Percentiles rank a stretch among this genome's conserved stretches.
Evolutionary conservation across 2,888 invertebrate species (phyloP).

Genomic region (Tinea pellionella): DNA sequence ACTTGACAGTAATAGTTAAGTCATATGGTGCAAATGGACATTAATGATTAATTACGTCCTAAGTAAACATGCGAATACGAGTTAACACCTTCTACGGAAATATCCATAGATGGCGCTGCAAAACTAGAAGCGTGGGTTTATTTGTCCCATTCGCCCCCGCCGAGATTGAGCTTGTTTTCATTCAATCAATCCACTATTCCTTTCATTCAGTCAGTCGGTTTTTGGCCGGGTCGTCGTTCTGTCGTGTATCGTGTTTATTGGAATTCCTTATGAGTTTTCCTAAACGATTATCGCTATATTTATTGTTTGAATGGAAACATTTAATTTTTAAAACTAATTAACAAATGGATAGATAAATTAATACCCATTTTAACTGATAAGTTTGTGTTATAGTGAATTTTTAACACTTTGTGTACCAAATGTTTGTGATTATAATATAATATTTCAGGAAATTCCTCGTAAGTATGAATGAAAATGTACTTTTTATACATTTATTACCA

Average conservation of each 20-base stretch:
- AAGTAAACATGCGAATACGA: too few relatives aligned
- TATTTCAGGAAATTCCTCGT: not conserved
- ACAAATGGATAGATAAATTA: not conserved
- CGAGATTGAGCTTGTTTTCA: not conserved
- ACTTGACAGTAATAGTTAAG: too few relatives aligned
- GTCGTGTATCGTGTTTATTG: not conserved
- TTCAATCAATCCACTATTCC: not conserved
- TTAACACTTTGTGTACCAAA: not conserved
- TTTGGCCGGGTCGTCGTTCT: not conserved
- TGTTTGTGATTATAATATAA: not conserved
- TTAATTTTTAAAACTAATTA: not conserved
- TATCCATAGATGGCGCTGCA: not conserved
- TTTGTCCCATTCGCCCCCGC: not conserved
- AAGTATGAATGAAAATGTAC: not conserved
- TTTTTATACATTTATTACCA: not conserved
- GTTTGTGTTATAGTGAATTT: not conserved
- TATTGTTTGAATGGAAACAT: not conserved
- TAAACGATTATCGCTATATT: not conserved
- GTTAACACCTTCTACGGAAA: too few relatives aligned
- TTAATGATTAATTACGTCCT: too few relatives aligned
- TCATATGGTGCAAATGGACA: too few relatives aligned
- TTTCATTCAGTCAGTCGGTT: slow-evolving; percentile 1
- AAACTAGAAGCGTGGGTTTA: too few relatives aligned
- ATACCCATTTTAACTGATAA: not conserved
- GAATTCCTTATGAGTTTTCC: not conserved